Evolutionary conservation across 2,888 invertebrate genomes (phyloP).

Genomic region (Pilophorus perplexus): DNA sequence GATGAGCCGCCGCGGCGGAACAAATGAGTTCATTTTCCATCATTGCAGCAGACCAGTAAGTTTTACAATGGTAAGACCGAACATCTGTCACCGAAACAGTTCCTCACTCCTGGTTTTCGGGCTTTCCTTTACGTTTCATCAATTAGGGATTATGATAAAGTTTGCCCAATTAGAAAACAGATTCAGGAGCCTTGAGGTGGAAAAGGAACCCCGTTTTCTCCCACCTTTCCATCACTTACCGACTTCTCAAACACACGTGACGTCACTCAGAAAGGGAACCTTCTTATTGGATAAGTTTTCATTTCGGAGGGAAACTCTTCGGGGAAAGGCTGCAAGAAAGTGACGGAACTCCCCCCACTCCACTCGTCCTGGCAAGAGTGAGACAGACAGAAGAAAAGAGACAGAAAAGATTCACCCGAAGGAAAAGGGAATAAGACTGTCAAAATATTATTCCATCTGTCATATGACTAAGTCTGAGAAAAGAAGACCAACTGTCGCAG

Average conservation of each 20-base stretch:
- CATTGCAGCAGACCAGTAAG: background rate
- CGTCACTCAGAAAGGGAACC: conserved; percentile 33
- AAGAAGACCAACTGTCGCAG: conserved; percentile 45
- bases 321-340: conserved; percentile 3
- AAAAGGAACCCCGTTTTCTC: conserved; percentile 36
- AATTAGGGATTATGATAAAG: conserved; percentile 24
- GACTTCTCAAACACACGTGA: conserved; percentile 35
- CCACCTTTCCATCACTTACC: conserved; percentile 21
- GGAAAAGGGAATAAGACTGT: conserved; percentile 45
- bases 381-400: no score
- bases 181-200: conserved; percentile 41
- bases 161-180: conserved; percentile 33
- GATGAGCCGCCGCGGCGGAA: no score
- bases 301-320: conserved; percentile 19
- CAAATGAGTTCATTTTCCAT: background rate
- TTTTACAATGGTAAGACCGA: no score
- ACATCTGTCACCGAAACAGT: no score
- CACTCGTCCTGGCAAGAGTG: background rate
- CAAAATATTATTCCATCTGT: conserved; percentile 49
- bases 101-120: no score
- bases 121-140: no score
- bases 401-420: no score
- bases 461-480: conserved; percentile 43
- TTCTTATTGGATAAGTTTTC: conserved; percentile 44
- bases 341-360: background rate